Percentiles rank a stretch among this genome's conserved stretches.
phyloP scores from a whole-genome alignment of 2,888 invertebrate genomes.

The Tipula lateralis region DNA sequence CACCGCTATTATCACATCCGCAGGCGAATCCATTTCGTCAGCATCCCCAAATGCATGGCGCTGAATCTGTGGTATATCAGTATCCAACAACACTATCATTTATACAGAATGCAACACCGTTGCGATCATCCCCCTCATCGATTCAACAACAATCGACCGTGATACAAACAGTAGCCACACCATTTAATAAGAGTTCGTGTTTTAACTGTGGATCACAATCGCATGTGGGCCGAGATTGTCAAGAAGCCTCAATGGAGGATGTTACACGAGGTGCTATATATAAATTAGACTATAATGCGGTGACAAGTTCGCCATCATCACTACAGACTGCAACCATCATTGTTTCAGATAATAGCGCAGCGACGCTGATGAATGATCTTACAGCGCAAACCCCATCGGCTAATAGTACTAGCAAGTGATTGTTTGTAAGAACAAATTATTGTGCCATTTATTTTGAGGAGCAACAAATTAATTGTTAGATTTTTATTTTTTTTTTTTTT shows the following conservation, averaged over 20 bases:
- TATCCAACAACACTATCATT: constrained; percentile 37
- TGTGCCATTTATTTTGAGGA: constrained; percentile 25
- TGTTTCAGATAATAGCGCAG: background rate
- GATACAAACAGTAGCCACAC: constrained; percentile 40
- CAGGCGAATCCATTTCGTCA: constrained; percentile 47
- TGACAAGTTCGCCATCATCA: constrained; percentile 30
- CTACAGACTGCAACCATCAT: background rate
- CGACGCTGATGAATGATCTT: background rate
- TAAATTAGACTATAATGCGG: constrained; percentile 58
- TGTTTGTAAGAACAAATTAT: constrained; percentile 26
- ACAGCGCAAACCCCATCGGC: background rate
- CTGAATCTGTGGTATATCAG: constrained; percentile 49
- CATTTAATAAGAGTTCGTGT: constrained; percentile 57
- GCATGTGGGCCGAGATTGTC: constrained; percentile 82
- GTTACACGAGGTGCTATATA: constrained; percentile 71
- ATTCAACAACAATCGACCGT: constrained; percentile 39
- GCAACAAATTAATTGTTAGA: constrained; percentile 1
- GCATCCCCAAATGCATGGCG: constrained; percentile 49
- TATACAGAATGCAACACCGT: constrained; percentile 34
- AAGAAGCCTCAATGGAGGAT: constrained; percentile 88
- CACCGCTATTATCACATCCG: constrained; percentile 42
- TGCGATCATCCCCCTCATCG: constrained; percentile 40
- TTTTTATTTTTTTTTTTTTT: background rate
- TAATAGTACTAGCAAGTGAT: constrained; percentile 29
- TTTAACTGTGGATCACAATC: constrained; percentile 87